These are phyloP conservation scores for Catocala fraxini DNA, from an alignment of 2,888 invertebrate genomes.

Conservation along the genomic window DNA sequence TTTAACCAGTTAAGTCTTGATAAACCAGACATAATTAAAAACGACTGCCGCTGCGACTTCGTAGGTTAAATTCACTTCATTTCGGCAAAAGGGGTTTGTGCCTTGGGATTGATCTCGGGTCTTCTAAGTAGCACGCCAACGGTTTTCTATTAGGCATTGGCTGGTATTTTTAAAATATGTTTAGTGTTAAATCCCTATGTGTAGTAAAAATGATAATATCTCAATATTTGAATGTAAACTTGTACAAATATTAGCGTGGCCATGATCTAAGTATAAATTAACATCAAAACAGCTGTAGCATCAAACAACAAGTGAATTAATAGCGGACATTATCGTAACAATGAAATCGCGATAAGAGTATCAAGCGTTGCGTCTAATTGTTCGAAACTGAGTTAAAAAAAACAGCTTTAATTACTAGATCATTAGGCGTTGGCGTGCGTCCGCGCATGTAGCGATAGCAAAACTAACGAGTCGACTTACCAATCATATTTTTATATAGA, in stretches of 20 bases:
- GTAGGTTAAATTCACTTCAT: too few species aligned
- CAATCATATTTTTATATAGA: not conserved
- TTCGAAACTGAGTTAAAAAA: conserved; percentile 68
- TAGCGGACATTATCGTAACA: conserved; percentile 54
- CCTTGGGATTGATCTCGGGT: too few species aligned
- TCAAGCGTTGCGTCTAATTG: conserved; percentile 69
- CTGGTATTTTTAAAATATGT: too few species aligned
- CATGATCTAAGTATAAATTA: not conserved
- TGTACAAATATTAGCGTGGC: not conserved
- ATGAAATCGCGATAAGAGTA: conserved; percentile 60
- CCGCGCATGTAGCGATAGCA: conserved; percentile 60
- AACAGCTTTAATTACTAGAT: conserved; percentile 69
- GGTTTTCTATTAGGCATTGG: too few species aligned
- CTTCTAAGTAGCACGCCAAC: too few species aligned
- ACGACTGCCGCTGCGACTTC: too few species aligned
- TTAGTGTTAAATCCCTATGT: too few species aligned
- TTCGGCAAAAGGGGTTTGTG: too few species aligned
- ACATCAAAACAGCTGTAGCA: conserved; percentile 5
- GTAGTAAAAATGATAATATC: too few species aligned
- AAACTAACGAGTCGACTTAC: conserved; percentile 3
- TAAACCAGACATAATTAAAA: too few species aligned
- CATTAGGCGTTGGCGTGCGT: conserved; percentile 73
- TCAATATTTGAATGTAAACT: too few species aligned
- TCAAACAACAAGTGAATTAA: conserved; percentile 32
- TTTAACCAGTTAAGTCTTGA: too few species aligned